Evolutionary conservation across 2,888 invertebrate species (phyloP).

Genomic region (Macrophya annulata): DNA sequence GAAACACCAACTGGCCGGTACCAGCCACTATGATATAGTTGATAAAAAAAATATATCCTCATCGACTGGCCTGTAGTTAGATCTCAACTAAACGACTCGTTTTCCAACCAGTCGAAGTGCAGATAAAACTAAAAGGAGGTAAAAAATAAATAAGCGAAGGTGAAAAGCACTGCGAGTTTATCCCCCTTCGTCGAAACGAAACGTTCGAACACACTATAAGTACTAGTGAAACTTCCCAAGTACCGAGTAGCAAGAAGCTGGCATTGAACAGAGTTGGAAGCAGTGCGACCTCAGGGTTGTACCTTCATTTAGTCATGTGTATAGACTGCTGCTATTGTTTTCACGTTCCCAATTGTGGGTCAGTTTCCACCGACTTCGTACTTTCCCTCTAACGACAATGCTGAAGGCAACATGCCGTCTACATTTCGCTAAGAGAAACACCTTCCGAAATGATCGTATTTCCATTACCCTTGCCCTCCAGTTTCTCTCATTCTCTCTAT

Average conservation of each 20-base stretch:
- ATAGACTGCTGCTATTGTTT: constrained; percentile 6
- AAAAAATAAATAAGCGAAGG: too few relatives aligned
- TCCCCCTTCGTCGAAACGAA: neutral
- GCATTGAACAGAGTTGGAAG: neutral
- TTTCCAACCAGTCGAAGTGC: neutral
- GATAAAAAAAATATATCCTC: neutral
- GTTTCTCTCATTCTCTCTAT: neutral
- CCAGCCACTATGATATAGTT: neutral
- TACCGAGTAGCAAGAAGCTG: neutral
- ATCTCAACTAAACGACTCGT: neutral
- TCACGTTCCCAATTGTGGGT: neutral
- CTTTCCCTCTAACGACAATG: neutral
- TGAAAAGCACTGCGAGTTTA: neutral
- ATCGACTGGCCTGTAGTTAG: neutral
- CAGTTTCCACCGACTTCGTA: neutral
- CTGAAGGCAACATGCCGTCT: neutral
- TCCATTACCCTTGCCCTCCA: neutral
- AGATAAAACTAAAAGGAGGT: too few relatives aligned
- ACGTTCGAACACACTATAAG: too few relatives aligned
- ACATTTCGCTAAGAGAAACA: neutral
- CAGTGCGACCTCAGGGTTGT: neutral
- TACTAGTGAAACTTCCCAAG: neutral
- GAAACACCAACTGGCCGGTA: neutral
- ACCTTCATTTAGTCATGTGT: neutral
- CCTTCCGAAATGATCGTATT: constrained; percentile 1